Evolutionary conservation across 2,113 vertebrate species (phyloP).

Genomic region (Amphilophus citrinellus): DNA sequence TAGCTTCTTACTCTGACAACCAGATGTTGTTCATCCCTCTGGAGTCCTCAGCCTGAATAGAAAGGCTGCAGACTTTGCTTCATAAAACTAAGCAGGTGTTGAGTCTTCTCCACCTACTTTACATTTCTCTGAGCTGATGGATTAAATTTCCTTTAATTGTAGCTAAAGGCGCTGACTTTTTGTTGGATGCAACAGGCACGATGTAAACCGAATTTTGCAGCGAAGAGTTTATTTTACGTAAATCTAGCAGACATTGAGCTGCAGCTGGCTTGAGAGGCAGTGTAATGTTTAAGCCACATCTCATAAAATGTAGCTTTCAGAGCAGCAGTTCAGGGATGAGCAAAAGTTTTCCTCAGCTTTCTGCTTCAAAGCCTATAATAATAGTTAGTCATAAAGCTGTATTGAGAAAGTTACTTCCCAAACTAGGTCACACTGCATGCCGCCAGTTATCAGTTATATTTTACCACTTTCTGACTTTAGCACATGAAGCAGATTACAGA

Average conservation of each 20-base stretch:
- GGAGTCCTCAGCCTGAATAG: slow-evolving; percentile 9
- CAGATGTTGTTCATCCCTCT: background rate
- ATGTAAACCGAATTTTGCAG: background rate
- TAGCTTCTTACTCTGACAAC: background rate
- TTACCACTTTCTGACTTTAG: background rate
- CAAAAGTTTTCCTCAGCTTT: background rate
- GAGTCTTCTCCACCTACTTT: slow-evolving; percentile 3
- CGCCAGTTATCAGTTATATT: background rate
- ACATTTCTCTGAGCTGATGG: slow-evolving; percentile 4
- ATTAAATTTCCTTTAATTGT: slow-evolving; percentile 17
- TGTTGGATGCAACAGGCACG: background rate
- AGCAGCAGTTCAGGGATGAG: background rate
- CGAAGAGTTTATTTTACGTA: slow-evolving; percentile 3
- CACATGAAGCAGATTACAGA: background rate
- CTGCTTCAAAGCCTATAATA: background rate
- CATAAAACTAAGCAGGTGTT: background rate
- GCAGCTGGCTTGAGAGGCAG: background rate
- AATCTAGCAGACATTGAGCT: background rate
- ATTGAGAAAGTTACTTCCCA: background rate
- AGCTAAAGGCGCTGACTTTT: background rate
- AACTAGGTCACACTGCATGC: background rate
- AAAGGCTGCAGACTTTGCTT: background rate
- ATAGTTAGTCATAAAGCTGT: background rate
- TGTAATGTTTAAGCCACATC: background rate
- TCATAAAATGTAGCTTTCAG: background rate